Base-by-base conservation (phyloP, 2,888 invertebrate species). In the Eudemis profundana region DNA sequence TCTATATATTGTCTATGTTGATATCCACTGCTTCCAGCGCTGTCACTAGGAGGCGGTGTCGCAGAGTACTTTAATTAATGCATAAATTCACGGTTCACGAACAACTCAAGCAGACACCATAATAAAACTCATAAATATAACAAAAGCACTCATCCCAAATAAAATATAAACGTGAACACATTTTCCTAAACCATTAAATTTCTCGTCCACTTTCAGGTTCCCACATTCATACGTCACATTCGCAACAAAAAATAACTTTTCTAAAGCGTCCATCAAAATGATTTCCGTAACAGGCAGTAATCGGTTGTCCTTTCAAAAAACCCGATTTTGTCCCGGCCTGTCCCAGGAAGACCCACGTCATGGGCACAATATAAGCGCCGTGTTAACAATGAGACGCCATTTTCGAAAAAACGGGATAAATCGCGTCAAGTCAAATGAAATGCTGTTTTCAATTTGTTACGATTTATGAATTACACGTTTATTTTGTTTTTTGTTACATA, bases 261-360 rank as follows among this genome's bases (percentile, higher is more conserved):
- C 78, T 75, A 83, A 84, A 84, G 82, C 86, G 82, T 84, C 86
- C 84, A 82, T 89, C 90, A 88, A 85, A 87, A 83, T 78, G 82
- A 85, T 84, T 87, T 85, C 78, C 84, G 76, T 83, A 83, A 81
- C 85, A 83, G n/a, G 79, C 81, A 83, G 83, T 85, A 86, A 86
- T 86, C 85, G 82, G 78, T 78, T 73, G 77, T 79, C 84, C 83
- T 81, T 88, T 87, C 81, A 85, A 85, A 87, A 85, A 86, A 83
- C 78, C 76, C 84, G 83, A 85, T 84, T 84, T 81, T 67, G 75
- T 74, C 69, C 71, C 72, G 78, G 72, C 75, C 81, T 77, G 79
- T 80, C 79, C 73, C 76, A 73, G 69, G 77, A 15, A 21, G 75
- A 90, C 91, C 91, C 90, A 87, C 86, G 79, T 91, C 91, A 90